Evolutionary conservation across 2,113 vertebrate species (phyloP).

Genomic region (Acrocephalus arundinaceus): DNA sequence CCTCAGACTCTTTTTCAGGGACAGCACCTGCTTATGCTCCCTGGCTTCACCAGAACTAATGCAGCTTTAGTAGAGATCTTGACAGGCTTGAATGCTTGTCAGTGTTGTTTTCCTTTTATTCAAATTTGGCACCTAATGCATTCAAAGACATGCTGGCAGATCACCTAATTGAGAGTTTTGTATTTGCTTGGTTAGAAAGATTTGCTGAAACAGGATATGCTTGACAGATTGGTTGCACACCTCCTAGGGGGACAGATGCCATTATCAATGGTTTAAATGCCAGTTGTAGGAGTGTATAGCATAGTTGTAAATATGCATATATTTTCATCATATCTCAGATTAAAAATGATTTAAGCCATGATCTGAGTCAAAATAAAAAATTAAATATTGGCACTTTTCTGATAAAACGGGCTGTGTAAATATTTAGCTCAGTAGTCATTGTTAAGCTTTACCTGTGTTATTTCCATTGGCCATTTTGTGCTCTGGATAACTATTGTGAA

Average conservation of each 20-base stretch:
- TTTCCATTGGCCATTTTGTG: not conserved
- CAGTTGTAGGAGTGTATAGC: not conserved
- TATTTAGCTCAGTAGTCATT: not conserved
- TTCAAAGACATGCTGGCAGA: not conserved
- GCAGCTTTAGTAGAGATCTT: not conserved
- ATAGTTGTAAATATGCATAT: not conserved
- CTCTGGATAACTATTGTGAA: not conserved
- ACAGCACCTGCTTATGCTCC: not conserved
- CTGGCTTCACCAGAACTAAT: not conserved
- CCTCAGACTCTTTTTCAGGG: not conserved
- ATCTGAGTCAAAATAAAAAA: not conserved
- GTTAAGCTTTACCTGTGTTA: not conserved
- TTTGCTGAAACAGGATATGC: not conserved
- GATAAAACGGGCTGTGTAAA: not conserved
- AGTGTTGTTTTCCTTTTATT: not conserved
- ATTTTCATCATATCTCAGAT: not conserved
- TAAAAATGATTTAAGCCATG: not conserved
- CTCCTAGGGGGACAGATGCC: not conserved
- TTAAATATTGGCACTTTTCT: not conserved
- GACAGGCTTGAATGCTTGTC: not conserved
- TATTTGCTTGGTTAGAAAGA: conserved; percentile 1
- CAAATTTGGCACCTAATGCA: not conserved
- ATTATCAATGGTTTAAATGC: not conserved
- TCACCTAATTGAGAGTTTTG: not conserved
- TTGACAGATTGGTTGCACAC: not conserved